Evolutionary conservation across 2,797 vertebrate species (phyloP), one percentile per base, ranked within the genome.

Genomic region (Siniperca scherzeri): DNA sequence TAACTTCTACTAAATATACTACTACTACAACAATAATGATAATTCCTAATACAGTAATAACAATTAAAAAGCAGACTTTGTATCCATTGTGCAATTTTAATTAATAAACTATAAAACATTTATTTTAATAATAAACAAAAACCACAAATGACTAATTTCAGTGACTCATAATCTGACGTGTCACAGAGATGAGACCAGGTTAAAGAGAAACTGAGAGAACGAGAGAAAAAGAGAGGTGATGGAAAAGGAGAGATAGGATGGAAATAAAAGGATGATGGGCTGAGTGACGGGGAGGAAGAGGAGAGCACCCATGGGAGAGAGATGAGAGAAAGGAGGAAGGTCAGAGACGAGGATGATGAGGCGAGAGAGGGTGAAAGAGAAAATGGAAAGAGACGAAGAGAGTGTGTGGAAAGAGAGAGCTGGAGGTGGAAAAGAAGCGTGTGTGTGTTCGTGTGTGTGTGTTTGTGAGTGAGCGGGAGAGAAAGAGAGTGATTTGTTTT

Each of bases 401-500:
- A 48, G 79, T 40, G 86, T 77, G 70, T 67, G 59, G 42, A 59
- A 59, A 70, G 56, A 70, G 77, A 78, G 70, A 61, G 57, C 21
- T 42, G 66, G 16, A 42, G 62, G 55, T 52, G 55, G 64, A 70
- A 70, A 48, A 65, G 36, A 42, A 33, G 59, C 38, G 48, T 62
- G 60, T 68, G 74, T 61, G 33, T 3, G 83, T 21, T 53, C 25
- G 46, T 44, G 50, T 40, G 64, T 55, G 80, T 40, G 71, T 53
- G 79, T 12, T 71, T 7, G 68, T 50, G 78, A 61, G 74, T 44
- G 82, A 36, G 57, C 10, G 22, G 21, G 50, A 27, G 75, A 50
- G 89, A 74, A 68, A 87, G 88, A 96, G 96, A 96, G 97, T 97
- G 97, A 97, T 98, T 98, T 99, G 98, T 99, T 99, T 99, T 98